Base-by-base conservation (phyloP, 2,113 vertebrate species). In the Erythrocercus mccallii region DNA sequence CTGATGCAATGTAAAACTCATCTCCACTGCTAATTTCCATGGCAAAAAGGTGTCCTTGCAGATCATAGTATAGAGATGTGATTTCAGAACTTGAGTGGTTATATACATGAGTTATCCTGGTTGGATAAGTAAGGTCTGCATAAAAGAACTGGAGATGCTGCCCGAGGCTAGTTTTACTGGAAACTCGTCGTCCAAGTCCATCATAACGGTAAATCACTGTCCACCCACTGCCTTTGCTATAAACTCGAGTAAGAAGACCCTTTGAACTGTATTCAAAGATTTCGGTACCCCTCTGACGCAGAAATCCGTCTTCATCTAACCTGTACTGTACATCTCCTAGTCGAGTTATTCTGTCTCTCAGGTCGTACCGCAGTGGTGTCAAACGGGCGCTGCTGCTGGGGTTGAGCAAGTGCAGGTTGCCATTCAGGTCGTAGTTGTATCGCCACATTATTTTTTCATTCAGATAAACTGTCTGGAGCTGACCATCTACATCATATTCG, bases 191-290 rank as follows among this genome's bases (percentile, higher is more conserved):
- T 3, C 99, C 99, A 5, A 99, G 98, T 51, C 99, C 99, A 25
- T 99, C 99, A 0, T 99, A 99, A 37, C 99, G 99, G 76, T 99
- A 99, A 94, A 99, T 98, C 81, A 99, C 98, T 0, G 98, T 99
- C 99, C 99, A 99, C 61, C 99, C 99, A 0, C 98, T 99, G 95
- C 98, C 99, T 97, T 99, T 99, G 95, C 99, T 99, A 79, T 99
- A 99, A 12, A 99, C 99, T 13, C 99, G 98, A 11, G 99, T 99
- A 6, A 99, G 97, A 22, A 99, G 98, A 11, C 99, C 99, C 78
- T 99, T 99, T 80, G 99, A 99, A 95, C 99, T 99, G 94, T 99
- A 99, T 83, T 99, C 99, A 77, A 99, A 99, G 95, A 99, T 99
- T 78, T 99, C 99, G 0, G 99, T 98, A 9, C 99, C 99, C 47